Evolutionary conservation across 2,888 invertebrate species (phyloP).

Genomic region (Parnassius smintheus): DNA sequence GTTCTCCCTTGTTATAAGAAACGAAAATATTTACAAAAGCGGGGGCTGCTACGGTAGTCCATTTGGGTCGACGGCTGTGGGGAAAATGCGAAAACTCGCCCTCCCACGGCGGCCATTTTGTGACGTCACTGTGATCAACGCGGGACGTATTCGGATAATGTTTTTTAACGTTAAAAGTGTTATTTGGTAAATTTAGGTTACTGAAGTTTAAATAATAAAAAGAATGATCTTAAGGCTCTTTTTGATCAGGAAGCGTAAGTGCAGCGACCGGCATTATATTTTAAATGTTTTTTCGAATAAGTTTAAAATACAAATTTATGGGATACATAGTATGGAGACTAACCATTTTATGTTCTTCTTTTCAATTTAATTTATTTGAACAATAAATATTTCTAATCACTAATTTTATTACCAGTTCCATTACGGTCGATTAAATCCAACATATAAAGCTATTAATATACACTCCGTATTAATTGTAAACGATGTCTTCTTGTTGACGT

Average conservation of each 20-base stretch:
- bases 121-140: constrained; percentile 58
- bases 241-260: no score
- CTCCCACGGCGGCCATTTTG: constrained; percentile 71
- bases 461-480: constrained; percentile 6
- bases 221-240: no score
- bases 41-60: constrained; percentile 36
- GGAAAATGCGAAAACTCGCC: constrained; percentile 78
- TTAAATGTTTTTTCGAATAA: no score
- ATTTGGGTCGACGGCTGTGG: constrained; percentile 49
- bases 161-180: constrained; percentile 3
- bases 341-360: no score
- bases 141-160: constrained; percentile 57
- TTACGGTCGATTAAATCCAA: constrained; percentile 2
- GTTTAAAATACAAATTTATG: no score
- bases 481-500: constrained; percentile 42
- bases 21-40: constrained; percentile 26
- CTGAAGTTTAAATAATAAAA: no score
- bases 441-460: constrained; percentile 11
- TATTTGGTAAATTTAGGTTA: no score
- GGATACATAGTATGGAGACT: no score
- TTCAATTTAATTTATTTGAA: no score
- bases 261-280: no score
- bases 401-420: neutral
- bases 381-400: neutral
- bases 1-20: constrained; percentile 14